These are phyloP conservation scores for Lobophora halterata DNA, from an alignment of 2,888 invertebrate species.

Conservation along the genomic window DNA sequence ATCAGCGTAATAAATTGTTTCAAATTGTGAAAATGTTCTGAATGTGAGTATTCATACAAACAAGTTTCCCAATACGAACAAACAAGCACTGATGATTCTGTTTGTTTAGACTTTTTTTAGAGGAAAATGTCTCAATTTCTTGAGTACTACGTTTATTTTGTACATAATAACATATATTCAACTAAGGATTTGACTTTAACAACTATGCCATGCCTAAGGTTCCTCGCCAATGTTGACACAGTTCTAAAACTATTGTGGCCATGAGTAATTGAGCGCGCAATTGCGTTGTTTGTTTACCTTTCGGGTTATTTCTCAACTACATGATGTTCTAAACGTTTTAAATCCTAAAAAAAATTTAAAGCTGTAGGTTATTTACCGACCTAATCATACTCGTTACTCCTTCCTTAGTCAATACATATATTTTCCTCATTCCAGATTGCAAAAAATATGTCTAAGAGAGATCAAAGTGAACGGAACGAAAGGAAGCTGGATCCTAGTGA, in stretches of 20 bases:
- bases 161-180: too few relatives aligned
- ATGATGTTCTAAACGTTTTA: constrained; percentile 30
- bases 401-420: background rate
- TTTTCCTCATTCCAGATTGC: constrained; percentile 31
- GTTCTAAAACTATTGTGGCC: constrained; percentile 23
- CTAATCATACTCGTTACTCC: background rate
- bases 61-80: constrained; percentile 27
- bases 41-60: constrained; percentile 21
- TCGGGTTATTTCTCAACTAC: constrained; percentile 33
- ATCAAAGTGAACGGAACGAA: constrained; percentile 69
- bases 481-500: constrained; percentile 73
- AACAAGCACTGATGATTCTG: constrained; percentile 35
- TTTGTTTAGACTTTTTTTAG: constrained; percentile 37
- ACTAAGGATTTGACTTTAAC: too few relatives aligned
- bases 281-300: constrained; percentile 75
- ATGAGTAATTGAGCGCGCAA: constrained; percentile 55
- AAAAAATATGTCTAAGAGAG: constrained; percentile 75
- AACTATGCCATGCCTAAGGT: too few relatives aligned
- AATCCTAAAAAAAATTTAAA: background rate
- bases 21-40: constrained; percentile 18
- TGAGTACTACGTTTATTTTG: too few relatives aligned
- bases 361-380: background rate
- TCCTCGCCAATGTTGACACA: constrained; percentile 13
- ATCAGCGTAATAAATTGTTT: too few relatives aligned
- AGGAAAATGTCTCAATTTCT: background rate